These are phyloP conservation scores for Lycaena phlaeas DNA, from an alignment of 2,888 invertebrate species.

Conservation along the genomic window DNA sequence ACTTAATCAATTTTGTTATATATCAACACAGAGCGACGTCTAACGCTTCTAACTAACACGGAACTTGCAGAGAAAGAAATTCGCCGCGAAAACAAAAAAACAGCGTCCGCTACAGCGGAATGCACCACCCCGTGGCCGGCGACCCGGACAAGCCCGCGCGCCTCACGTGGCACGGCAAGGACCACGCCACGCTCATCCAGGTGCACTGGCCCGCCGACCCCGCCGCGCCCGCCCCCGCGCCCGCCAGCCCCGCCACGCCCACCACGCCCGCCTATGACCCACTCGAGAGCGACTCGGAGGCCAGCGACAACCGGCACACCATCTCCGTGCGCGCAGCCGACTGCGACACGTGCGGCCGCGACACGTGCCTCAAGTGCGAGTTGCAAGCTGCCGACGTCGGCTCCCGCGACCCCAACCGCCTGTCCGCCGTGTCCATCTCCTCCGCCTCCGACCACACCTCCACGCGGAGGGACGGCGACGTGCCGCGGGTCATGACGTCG, in stretches of 20 bases:
- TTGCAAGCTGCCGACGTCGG: constrained; percentile 56
- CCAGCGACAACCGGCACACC: constrained; percentile 53
- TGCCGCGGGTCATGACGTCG: constrained; percentile 57
- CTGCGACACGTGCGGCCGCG: constrained; percentile 44
- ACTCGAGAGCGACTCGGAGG: constrained; percentile 57
- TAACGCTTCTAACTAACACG: constrained; percentile 22
- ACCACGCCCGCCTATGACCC: constrained; percentile 54
- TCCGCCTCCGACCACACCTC: constrained; percentile 45
- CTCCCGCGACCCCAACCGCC: constrained; percentile 61
- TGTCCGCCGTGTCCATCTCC: constrained; percentile 58
- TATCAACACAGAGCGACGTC: background rate
- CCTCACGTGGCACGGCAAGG: constrained; percentile 63
- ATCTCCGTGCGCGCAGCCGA: constrained; percentile 44
- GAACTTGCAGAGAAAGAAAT: constrained; percentile 54
- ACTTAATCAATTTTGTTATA: too few species aligned
- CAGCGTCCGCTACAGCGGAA: constrained; percentile 44
- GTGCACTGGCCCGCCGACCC: constrained; percentile 61
- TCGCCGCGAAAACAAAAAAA: constrained; percentile 57
- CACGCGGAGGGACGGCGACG: constrained; percentile 33
- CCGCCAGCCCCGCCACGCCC: constrained; percentile 42
- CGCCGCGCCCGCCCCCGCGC: constrained; percentile 39
- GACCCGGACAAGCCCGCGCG: constrained; percentile 30
- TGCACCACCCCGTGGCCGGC: constrained; percentile 38
- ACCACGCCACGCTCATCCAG: constrained; percentile 55
- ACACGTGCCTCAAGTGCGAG: constrained; percentile 59